These are phyloP conservation scores for Lasiurus cinereus DNA, from an alignment of 2,113 vertebrate species.

Conservation along the genomic window DNA sequence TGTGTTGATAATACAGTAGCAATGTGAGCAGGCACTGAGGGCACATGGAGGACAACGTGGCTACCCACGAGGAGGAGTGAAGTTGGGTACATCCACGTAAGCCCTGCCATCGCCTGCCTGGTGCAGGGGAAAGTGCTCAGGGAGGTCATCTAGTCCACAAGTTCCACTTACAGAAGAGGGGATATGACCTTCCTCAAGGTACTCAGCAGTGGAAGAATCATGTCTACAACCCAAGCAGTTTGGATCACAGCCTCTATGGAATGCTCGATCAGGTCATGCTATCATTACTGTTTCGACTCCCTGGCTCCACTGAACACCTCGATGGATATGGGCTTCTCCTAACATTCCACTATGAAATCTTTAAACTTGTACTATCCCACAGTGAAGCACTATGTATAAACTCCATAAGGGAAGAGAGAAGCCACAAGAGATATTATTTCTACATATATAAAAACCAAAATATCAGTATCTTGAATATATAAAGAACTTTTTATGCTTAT, in stretches of 20 bases:
- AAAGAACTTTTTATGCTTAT: neutral
- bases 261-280: neutral
- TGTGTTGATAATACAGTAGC: neutral
- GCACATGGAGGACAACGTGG: neutral
- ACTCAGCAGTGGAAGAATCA: neutral
- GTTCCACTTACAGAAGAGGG: neutral
- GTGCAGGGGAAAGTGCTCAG: neutral
- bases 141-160: neutral
- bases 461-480: neutral
- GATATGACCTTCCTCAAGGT: neutral
- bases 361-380: neutral
- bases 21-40: neutral
- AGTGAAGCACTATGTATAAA: neutral
- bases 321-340: neutral
- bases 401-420: neutral
- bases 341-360: neutral
- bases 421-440: neutral
- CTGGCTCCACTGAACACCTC: neutral
- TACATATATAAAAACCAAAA: conserved; percentile 3
- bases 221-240: neutral
- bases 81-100: neutral
- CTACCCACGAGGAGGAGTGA: neutral
- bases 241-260: neutral
- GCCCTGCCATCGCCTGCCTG: neutral
- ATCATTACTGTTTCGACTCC: neutral